These are phyloP conservation scores for Pseudochirops cupreus DNA, from an alignment of 2,797 vertebrate species.

Conservation along the genomic window DNA sequence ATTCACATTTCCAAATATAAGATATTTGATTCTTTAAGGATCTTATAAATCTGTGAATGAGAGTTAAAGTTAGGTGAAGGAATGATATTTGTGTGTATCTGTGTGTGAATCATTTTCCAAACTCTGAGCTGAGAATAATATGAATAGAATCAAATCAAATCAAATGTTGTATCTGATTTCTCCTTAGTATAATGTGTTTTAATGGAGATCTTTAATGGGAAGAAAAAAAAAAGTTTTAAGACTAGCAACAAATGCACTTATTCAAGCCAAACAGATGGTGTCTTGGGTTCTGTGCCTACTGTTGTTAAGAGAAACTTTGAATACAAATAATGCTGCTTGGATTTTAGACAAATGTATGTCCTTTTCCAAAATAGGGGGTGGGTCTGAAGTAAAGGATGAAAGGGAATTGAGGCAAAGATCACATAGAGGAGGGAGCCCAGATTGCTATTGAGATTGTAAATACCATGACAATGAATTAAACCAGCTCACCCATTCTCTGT, in stretches of 20 bases:
- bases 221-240: slow-evolving; percentile 6
- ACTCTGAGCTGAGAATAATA: neutral
- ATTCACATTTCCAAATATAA: slow-evolving; percentile 37
- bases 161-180: neutral
- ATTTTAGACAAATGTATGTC: slow-evolving; percentile 19
- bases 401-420: slow-evolving; percentile 10
- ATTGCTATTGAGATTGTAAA: neutral
- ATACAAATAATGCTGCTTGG: slow-evolving; percentile 2
- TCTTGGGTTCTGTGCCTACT: slow-evolving; percentile 29
- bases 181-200: neutral
- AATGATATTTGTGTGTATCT: neutral
- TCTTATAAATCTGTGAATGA: neutral
- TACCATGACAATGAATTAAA: neutral
- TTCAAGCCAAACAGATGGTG: neutral
- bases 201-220: slow-evolving; percentile 5
- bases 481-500: neutral
- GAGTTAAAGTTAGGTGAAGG: neutral
- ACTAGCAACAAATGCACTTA: neutral
- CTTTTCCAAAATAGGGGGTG: slow-evolving; percentile 12
- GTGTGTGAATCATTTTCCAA: neutral
- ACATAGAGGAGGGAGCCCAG: neutral
- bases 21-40: slow-evolving; percentile 10
- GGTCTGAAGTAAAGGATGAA: neutral
- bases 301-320: slow-evolving; percentile 26
- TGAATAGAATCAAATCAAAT: neutral